These are phyloP conservation scores for Eucidaris tribuloides DNA, from an alignment of 35 echinoderm and acorn worm genomes.

Conservation along the genomic window DNA sequence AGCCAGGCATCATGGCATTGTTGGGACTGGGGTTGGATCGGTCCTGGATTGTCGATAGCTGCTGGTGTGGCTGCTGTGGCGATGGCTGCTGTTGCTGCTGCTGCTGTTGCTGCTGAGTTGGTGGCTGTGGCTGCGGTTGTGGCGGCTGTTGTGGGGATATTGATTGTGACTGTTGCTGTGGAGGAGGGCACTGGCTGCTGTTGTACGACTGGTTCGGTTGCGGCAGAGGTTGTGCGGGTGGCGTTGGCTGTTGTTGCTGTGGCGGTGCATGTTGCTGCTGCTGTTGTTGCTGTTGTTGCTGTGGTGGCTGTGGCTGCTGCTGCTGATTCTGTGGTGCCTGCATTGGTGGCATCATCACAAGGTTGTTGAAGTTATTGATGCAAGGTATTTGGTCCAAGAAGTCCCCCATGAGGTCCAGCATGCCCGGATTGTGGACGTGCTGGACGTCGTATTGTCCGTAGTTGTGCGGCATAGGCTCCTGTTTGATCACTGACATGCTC, in stretches of 20 bases:
- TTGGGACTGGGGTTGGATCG: constrained; percentile 14
- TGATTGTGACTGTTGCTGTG: background rate
- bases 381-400: constrained; percentile 57
- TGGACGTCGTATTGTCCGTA: constrained; percentile 27
- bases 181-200: constrained; percentile 17
- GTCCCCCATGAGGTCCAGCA: constrained; percentile 30
- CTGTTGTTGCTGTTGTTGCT: background rate
- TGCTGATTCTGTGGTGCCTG: constrained; percentile 1
- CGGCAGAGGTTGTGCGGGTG: constrained; percentile 9
- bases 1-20: constrained; percentile 21
- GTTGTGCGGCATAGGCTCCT: constrained; percentile 28
- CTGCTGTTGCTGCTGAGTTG: constrained; percentile 31
- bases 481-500: constrained; percentile 44
- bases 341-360: no score
- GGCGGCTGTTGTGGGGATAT: constrained; percentile 23
- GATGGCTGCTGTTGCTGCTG: constrained; percentile 33
- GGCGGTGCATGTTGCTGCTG: background rate
- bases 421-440: constrained; percentile 24
- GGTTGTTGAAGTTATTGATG: constrained; percentile 13
- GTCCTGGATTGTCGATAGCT: background rate
- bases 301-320: background rate
- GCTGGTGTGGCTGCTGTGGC: constrained; percentile 6
- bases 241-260: background rate
- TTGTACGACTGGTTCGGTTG: constrained; percentile 27
- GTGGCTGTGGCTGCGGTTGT: constrained; percentile 41